These are phyloP conservation scores for Drosophila sechellia DNA, from an alignment of 1,140 invertebrate genomes.

Conservation along the genomic window DNA sequence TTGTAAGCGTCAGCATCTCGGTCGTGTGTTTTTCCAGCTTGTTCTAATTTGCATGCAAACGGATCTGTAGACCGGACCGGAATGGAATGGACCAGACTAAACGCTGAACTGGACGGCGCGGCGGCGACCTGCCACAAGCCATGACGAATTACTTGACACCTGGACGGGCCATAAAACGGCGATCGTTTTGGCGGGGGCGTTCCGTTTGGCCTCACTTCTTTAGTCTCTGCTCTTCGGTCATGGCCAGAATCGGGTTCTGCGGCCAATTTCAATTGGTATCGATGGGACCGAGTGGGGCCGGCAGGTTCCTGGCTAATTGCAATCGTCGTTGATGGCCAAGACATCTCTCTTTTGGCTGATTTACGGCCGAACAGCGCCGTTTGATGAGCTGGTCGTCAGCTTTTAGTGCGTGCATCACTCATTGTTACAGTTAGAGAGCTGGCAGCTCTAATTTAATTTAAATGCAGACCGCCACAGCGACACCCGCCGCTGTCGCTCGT, in stretches of 20 bases:
- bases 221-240: not conserved
- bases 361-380: slow-evolving; percentile 58
- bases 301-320: slow-evolving; percentile 60
- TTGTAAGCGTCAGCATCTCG: slow-evolving; percentile 48
- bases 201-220: slow-evolving; percentile 9
- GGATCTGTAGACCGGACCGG: slow-evolving; percentile 68
- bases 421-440: slow-evolving; percentile 82
- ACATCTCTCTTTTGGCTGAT: slow-evolving; percentile 61
- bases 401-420: slow-evolving; percentile 81
- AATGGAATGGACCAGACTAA: not conserved
- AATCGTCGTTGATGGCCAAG: slow-evolving; percentile 41
- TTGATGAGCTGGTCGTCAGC: slow-evolving; percentile 55
- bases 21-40: slow-evolving; percentile 70
- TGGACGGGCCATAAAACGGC: slow-evolving; percentile 29
- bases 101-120: slow-evolving; percentile 15
- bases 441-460: slow-evolving; percentile 81
- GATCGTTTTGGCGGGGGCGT: slow-evolving; percentile 54
- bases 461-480: slow-evolving; percentile 58
- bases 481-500: slow-evolving; percentile 65
- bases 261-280: slow-evolving; percentile 69
- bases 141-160: slow-evolving; percentile 80
- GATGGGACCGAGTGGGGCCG: slow-evolving; percentile 37
- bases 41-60: slow-evolving; percentile 81
- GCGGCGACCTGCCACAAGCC: slow-evolving; percentile 57
- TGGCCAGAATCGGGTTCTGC: slow-evolving; percentile 28